Percentiles rank a stretch among this genome's conserved stretches.
These are phyloP conservation scores for Gari tellinella DNA, from an alignment of 2,888 invertebrate species.

Conservation along the genomic window DNA sequence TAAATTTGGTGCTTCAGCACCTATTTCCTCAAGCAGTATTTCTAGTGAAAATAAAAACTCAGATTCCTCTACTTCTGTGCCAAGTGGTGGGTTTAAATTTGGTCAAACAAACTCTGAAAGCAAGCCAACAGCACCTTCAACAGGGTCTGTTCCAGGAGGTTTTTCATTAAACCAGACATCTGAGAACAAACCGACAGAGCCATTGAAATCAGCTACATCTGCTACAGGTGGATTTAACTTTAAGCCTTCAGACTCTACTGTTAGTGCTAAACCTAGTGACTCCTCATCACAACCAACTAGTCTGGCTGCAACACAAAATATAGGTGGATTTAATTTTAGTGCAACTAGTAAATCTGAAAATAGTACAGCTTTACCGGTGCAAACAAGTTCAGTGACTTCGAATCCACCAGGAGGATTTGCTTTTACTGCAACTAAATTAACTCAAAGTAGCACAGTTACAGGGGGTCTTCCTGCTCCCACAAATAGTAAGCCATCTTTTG, in stretches of 20 bases:
- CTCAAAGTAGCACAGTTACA: background rate
- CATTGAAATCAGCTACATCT: constrained; percentile 19
- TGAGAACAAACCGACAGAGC: constrained; percentile 4
- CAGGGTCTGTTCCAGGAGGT: constrained; percentile 7
- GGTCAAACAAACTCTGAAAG: constrained; percentile 20
- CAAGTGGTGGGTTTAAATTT: constrained; percentile 18
- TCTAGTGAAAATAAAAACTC: too few species aligned
- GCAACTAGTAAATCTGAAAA: constrained; percentile 26
- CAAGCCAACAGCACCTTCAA: constrained; percentile 4
- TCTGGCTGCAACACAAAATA: background rate
- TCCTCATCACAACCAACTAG: constrained; percentile 14
- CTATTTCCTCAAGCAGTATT: background rate
- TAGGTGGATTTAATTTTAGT: constrained; percentile 53
- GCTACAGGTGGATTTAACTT: constrained; percentile 35
- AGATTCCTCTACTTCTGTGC: constrained; percentile 9
- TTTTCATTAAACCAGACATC: constrained; percentile 20
- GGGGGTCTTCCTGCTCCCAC: background rate
- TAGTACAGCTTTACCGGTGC: background rate
- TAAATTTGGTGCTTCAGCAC: constrained; percentile 38
- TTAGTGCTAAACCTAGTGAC: constrained; percentile 10
- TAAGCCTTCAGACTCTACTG: constrained; percentile 15
- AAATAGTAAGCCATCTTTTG: constrained; percentile 18
- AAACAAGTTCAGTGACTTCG: constrained; percentile 8
- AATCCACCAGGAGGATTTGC: constrained; percentile 43
- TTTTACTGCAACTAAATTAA: constrained; percentile 21